phyloP scores from a whole-genome alignment of 2,888 invertebrate genomes.

The Suillia variegata region DNA sequence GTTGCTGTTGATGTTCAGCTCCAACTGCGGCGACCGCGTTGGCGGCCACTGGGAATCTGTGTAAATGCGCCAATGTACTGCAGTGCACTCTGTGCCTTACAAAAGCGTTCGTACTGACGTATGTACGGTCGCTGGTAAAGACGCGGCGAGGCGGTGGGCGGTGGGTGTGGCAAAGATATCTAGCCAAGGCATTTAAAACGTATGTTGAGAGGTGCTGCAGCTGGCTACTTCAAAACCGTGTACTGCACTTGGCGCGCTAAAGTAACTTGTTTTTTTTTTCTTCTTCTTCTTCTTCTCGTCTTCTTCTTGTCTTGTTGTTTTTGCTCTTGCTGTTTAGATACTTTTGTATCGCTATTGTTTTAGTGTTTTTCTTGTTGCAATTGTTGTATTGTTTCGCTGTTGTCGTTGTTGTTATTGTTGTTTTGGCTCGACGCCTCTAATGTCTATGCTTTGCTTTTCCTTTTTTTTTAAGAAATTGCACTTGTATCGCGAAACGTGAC shows the following conservation, averaged over 20 bases:
- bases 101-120: no score
- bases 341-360: no score
- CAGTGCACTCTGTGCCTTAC: constrained; percentile 20
- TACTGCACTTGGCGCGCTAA: neutral
- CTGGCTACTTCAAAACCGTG: neutral
- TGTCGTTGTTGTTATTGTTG: constrained; percentile 15
- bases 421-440: neutral
- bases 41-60: constrained; percentile 24
- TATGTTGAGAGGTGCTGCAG: no score
- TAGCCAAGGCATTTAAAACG: no score
- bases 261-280: no score
- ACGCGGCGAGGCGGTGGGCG: neutral
- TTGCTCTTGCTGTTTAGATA: neutral
- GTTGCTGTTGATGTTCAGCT: neutral
- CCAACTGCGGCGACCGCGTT: neutral
- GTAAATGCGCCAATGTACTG: constrained; percentile 27
- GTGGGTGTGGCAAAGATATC: no score
- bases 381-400: neutral
- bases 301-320: no score
- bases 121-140: neutral
- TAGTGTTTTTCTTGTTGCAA: neutral
- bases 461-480: neutral
- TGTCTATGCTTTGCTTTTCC: neutral
- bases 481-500: neutral
- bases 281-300: no score